Percentiles rank a stretch among this genome's conserved stretches.
Evolutionary conservation across 2,113 vertebrate species (phyloP).

Genomic region (Rhinolophus sinicus): DNA sequence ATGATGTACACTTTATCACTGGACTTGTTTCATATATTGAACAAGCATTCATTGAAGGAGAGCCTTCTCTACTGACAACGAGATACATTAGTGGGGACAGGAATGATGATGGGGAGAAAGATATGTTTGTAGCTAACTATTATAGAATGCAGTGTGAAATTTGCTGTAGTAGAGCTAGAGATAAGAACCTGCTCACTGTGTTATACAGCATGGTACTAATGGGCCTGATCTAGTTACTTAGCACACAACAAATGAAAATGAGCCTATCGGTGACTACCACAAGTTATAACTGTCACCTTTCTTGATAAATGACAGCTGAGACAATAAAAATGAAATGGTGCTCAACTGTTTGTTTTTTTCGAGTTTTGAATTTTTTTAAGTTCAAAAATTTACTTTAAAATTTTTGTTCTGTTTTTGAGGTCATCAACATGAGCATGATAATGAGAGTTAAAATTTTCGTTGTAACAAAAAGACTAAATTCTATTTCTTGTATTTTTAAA

Average conservation of each 20-base stretch:
- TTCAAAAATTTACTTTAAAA: too few species aligned
- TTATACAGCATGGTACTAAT: not conserved
- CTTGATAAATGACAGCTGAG: not conserved
- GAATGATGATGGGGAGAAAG: not conserved
- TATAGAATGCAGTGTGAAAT: not conserved
- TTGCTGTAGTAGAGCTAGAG: not conserved
- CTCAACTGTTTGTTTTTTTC: not conserved
- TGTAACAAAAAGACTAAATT: not conserved
- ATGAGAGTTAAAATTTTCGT: not conserved
- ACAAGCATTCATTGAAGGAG: not conserved
- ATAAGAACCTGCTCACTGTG: not conserved
- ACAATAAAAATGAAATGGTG: not conserved
- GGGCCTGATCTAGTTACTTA: not conserved
- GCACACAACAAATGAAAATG: not conserved
- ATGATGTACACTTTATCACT: not conserved
- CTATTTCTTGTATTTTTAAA: not conserved
- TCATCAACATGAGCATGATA: conserved; percentile 2
- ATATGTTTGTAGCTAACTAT: not conserved
- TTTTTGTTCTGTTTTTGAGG: not conserved
- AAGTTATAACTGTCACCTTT: not conserved
- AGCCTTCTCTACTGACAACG: not conserved
- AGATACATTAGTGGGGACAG: not conserved
- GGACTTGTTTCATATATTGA: not conserved
- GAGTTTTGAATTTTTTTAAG: not conserved
- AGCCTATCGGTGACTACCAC: not conserved